Base-by-base conservation (phyloP, 2,113 vertebrate species). In the Prunella himalayana region DNA sequence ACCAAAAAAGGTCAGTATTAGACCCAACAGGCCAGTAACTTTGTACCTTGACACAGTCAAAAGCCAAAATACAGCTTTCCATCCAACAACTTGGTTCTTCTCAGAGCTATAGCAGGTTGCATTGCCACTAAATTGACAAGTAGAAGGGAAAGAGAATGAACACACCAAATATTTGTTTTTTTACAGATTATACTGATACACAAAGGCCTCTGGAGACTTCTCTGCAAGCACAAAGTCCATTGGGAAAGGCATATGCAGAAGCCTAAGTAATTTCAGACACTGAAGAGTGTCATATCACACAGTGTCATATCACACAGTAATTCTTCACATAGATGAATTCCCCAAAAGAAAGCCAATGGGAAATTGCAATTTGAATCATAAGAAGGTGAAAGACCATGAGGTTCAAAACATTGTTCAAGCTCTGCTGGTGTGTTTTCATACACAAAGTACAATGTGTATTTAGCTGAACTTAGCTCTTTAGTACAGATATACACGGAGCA, bases 361-460 rank as follows among this genome's bases (percentile, higher is more conserved):
- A 96, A 92, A 96, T 53, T 90, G 56, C 21, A 51, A 7, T 44
- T 75, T 65, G 78, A 93, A 44, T 86, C 71, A 44, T 59, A 83
- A 95, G 92, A 83, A 93, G 41, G 63, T 90, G 93, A 92, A 90
- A 88, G 79, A 90, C 61, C 88, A 73, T 28, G 16, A 85, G 82
- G 64, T 88, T 97, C 70, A 94, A 94, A 50, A 80, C 66, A 77
- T 69, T 59, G 54, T 65, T 80, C 35, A 94, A 94, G 90, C 93
- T 94, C 90, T 97, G 94, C 95, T 94, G 94, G 85, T 96, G 92
- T 94, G 77, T 89, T 89, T 91, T 88, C 68, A 75, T 90, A 96
- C 85, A 92, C 79, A 93, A 81, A 77, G 22, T 83, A 88, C 88
- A 86, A 71, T 15, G 76, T 90, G 86, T 78, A 83, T 86, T 95